phyloP scores from a whole-genome alignment of 2,888 invertebrate genomes.

The Sicus ferrugineus region DNA sequence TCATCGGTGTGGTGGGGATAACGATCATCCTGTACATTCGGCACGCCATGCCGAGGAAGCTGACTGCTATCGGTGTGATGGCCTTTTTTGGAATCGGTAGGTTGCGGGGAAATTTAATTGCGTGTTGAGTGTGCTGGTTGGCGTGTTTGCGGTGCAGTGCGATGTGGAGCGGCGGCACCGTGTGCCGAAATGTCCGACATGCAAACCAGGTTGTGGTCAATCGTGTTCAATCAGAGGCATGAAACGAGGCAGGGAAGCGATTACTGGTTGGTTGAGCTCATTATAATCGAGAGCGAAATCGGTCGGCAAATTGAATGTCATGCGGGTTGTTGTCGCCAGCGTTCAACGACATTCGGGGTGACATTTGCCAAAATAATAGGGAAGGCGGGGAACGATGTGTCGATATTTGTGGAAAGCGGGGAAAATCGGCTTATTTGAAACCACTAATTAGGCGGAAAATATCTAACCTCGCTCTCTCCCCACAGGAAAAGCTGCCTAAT shows the following conservation, averaged over 20 bases:
- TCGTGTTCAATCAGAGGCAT: background rate
- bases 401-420: too few species aligned
- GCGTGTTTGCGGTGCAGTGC: too few species aligned
- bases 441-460: too few species aligned
- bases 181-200: constrained; percentile 14
- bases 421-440: too few species aligned
- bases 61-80: constrained; percentile 78
- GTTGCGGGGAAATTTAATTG: constrained; percentile 29
- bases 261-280: too few species aligned
- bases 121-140: background rate
- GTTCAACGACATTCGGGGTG: background rate
- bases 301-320: background rate
- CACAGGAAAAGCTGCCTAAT: constrained; percentile 66
- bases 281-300: too few species aligned
- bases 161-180: too few species aligned
- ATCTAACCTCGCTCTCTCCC: too few species aligned
- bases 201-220: constrained; percentile 3
- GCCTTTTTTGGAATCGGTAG: constrained; percentile 80
- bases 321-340: background rate
- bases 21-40: constrained; percentile 81
- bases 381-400: too few species aligned
- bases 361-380: too few species aligned
- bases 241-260: too few species aligned
- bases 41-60: constrained; percentile 80
- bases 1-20: constrained; percentile 80